phyloP scores from a whole-genome alignment of 2,113 vertebrate genomes.

The Megaceryle torquata region DNA sequence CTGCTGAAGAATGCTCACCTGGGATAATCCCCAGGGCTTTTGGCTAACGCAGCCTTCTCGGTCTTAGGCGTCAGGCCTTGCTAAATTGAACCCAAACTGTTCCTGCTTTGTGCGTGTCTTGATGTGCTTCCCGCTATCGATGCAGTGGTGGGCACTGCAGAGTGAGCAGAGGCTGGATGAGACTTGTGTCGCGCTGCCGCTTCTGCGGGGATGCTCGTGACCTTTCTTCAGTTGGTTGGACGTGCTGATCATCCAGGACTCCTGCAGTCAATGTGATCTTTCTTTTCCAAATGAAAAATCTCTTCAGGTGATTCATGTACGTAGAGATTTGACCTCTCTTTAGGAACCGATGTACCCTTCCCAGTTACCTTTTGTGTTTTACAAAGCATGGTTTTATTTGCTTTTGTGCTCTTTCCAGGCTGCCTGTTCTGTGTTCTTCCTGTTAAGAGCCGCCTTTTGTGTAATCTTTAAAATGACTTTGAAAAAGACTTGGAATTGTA shows the following conservation, averaged over 20 bases:
- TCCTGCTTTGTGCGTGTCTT: neutral
- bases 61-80: neutral
- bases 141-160: fast-evolving
- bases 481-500: neutral
- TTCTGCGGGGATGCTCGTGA: neutral
- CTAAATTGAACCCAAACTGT: neutral
- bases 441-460: neutral
- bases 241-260: neutral
- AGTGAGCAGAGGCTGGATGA: neutral
- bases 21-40: neutral
- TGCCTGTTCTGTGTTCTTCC: neutral
- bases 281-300: neutral
- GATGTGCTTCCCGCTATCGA: fast-evolving
- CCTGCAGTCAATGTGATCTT: neutral
- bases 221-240: neutral
- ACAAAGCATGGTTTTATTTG: neutral
- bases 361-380: too few species aligned
- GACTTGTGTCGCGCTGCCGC: neutral
- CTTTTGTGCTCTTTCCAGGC: neutral
- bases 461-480: neutral
- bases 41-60: neutral
- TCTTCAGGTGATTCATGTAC: neutral
- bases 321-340: neutral
- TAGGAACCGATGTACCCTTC: neutral
- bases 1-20: fast-evolving